phyloP scores from a whole-genome alignment of 2,888 invertebrate species.

The Synergus japonicus region DNA sequence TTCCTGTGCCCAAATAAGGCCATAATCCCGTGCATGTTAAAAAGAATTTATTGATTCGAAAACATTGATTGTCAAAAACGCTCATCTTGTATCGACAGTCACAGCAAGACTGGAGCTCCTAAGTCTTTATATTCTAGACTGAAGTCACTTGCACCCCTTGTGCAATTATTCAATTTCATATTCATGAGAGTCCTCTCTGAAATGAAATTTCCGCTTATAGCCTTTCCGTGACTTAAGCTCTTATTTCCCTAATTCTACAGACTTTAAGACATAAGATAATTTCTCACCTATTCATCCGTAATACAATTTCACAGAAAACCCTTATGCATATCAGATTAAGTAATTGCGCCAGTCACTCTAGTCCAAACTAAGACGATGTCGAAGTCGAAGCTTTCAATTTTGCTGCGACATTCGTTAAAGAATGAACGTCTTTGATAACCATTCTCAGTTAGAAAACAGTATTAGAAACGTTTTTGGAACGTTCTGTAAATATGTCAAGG shows the following conservation, averaged over 20 bases:
- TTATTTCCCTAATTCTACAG: not conserved
- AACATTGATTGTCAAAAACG: slow-evolving; percentile 6
- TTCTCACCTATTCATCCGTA: not conserved
- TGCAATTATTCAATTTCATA: slow-evolving; percentile 14
- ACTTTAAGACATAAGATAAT: not conserved
- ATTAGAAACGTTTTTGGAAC: no score
- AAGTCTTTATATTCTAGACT: not conserved
- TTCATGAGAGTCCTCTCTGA: not conserved
- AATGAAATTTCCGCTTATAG: slow-evolving; percentile 9
- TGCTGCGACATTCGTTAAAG: no score
- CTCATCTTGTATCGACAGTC: not conserved
- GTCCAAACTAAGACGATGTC: no score
- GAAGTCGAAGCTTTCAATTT: no score
- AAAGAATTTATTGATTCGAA: slow-evolving; percentile 29
- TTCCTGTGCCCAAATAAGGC: not conserved
- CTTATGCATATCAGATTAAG: no score
- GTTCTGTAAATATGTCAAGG: not conserved
- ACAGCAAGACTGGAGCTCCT: not conserved
- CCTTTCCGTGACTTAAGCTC: not conserved
- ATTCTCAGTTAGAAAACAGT: no score
- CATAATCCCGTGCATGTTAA: slow-evolving; percentile 10
- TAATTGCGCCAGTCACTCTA: no score
- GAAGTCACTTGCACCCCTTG: not conserved
- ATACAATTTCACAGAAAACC: no score
- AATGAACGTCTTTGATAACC: no score